Conservation (phyloP, 2,888 invertebrate species). For the Augochlorella aurata region DNA sequence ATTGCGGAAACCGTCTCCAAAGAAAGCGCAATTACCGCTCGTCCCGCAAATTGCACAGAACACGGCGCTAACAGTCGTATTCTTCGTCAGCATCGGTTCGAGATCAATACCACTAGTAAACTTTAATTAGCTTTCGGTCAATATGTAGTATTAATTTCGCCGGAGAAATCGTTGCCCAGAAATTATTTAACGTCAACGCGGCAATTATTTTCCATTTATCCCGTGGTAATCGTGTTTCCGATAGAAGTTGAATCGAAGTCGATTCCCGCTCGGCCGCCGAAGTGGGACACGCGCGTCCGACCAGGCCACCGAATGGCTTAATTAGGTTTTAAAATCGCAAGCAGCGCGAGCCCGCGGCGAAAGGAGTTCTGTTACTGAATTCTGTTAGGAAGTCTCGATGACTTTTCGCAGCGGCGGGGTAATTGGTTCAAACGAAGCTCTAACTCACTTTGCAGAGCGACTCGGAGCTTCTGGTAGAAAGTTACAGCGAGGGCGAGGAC, state of each 20-base stretch:
- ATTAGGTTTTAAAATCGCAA: not conserved
- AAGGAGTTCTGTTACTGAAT: not conserved
- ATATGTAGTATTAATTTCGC: too few relatives aligned
- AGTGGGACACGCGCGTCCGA: not conserved
- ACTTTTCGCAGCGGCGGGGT: not conserved
- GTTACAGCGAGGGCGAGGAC: constrained; percentile 85
- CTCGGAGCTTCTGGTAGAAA: constrained; percentile 84
- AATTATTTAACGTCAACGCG: too few relatives aligned
- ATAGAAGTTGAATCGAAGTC: not conserved
- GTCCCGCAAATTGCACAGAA: too few relatives aligned
- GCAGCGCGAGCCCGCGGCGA: not conserved
- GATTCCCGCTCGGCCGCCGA: not conserved
- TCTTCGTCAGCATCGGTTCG: too few relatives aligned
- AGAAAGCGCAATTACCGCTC: too few relatives aligned
- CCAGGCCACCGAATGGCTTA: not conserved
- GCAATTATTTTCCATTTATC: not conserved
- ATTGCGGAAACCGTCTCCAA: too few relatives aligned
- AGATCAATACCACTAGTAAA: too few relatives aligned
- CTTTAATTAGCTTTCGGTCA: too few relatives aligned
- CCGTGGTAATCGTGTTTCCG: not conserved
- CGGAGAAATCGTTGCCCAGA: too few relatives aligned
- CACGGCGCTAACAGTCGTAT: too few relatives aligned
- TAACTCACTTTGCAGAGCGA: constrained; percentile 79
- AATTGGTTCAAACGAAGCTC: constrained; percentile 30
- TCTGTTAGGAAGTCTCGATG: constrained; percentile 1